phyloP scores from a whole-genome alignment of 2,113 vertebrate genomes.

The Rhombomys opimus region DNA sequence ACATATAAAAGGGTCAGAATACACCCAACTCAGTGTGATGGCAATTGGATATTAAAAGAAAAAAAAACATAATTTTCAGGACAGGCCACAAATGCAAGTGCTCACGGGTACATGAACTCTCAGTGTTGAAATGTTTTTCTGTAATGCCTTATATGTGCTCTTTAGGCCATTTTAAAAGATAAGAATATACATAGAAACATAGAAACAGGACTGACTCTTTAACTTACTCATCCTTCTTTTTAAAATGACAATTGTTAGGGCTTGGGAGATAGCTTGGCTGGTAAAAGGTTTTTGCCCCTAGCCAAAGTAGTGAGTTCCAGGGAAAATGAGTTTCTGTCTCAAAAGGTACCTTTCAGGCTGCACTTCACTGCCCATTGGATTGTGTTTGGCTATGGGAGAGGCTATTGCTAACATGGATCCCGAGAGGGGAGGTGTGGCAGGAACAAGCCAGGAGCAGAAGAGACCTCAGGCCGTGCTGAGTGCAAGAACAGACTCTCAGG shows the following conservation, averaged over 20 bases:
- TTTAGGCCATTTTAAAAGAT: neutral
- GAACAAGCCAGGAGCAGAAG: too few species aligned
- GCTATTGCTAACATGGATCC: too few species aligned
- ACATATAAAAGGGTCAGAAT: neutral
- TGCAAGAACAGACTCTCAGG: too few species aligned
- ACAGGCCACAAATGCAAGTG: neutral
- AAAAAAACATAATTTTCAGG: conserved; percentile 10
- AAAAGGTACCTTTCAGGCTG: neutral
- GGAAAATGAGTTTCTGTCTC: neutral
- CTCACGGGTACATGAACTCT: neutral
- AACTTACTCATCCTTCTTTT: neutral
- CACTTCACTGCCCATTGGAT: too few species aligned
- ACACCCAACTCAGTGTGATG: neutral
- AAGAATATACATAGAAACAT: neutral
- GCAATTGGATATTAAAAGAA: neutral
- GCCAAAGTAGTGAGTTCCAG: neutral
- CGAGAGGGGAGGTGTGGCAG: too few species aligned
- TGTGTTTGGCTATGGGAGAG: too few species aligned
- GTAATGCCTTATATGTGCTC: neutral
- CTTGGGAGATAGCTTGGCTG: neutral
- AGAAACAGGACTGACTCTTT: neutral
- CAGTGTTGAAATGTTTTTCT: neutral
- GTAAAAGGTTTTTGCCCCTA: neutral
- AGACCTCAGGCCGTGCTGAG: too few species aligned
- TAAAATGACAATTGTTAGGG: neutral